phyloP scores from a whole-genome alignment of 2,113 vertebrate genomes.

The Kobus ellipsiprymnus region DNA sequence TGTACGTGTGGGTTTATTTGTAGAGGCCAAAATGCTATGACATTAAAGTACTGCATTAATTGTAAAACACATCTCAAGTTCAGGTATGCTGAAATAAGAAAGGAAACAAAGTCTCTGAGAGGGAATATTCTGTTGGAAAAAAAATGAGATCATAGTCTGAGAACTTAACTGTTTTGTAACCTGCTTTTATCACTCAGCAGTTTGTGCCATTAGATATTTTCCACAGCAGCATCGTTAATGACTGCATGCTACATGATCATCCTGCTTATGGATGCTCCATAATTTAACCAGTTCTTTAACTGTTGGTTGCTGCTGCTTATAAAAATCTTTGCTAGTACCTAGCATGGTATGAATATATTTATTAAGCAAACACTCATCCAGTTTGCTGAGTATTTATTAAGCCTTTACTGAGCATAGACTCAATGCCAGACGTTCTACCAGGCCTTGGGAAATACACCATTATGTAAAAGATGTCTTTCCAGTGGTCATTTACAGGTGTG shows the following conservation, averaged over 20 bases:
- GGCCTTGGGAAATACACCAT: neutral
- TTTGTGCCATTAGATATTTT: neutral
- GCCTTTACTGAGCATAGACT: neutral
- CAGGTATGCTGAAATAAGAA: neutral
- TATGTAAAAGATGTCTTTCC: neutral
- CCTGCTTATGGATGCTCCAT: no score
- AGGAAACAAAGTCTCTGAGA: neutral
- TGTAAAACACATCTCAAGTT: neutral
- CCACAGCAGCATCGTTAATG: fast-evolving
- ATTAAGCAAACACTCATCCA: neutral
- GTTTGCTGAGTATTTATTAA: neutral
- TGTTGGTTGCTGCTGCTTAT: neutral
- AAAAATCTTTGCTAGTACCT: neutral
- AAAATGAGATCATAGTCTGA: neutral
- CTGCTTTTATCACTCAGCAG: neutral
- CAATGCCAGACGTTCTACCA: neutral
- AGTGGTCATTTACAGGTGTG: neutral
- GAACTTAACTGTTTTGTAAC: neutral
- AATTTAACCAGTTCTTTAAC: neutral
- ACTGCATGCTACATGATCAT: no score
- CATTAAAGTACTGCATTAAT: neutral
- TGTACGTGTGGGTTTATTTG: neutral
- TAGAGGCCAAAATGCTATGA: neutral
- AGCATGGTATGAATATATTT: neutral
- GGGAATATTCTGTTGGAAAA: neutral